A percentile compares a stretch with the other conserved stretches of the same genome.
Conservation (phyloP, 2,888 invertebrate genomes). For the Torymus tubicola region DNA sequence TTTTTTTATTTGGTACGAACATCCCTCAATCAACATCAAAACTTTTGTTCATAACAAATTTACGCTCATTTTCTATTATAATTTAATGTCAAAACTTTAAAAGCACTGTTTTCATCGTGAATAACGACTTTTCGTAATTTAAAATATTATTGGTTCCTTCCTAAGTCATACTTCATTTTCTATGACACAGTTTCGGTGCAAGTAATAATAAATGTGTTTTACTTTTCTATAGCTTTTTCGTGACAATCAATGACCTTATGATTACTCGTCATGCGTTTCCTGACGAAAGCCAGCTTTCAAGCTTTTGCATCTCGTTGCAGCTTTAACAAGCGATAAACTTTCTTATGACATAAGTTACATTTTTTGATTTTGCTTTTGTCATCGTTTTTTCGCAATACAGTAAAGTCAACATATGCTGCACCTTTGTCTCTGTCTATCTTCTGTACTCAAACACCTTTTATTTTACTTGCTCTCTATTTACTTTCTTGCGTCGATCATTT, state of each 20-base stretch:
- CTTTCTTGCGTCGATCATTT: conserved; percentile 47
- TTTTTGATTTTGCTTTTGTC: conserved; percentile 55
- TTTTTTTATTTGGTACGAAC: conserved; percentile 42
- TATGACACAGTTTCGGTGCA: background rate
- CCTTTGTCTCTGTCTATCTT: conserved; percentile 54
- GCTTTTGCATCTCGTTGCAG: conserved; percentile 75
- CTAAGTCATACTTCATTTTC: conserved; percentile 3
- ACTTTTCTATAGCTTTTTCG: conserved; percentile 26
- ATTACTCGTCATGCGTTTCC: conserved; percentile 56
- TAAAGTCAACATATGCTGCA: conserved; percentile 58
- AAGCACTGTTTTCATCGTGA: too few species aligned
- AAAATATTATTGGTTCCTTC: conserved; percentile 13
- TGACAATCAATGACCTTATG: conserved; percentile 4
- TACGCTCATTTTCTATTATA: conserved; percentile 2
- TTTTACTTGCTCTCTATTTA: conserved; percentile 51
- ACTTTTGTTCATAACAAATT: background rate
- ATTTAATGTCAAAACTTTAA: too few species aligned
- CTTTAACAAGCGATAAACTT: conserved; percentile 67
- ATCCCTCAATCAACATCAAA: background rate
- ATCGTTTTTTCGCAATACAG: conserved; percentile 56
- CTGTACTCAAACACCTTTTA: conserved; percentile 52
- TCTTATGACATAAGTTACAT: conserved; percentile 63
- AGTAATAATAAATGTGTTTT: conserved; percentile 1
- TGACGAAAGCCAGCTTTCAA: conserved; percentile 70
- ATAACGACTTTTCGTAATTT: too few species aligned